phyloP scores from a whole-genome alignment of 2,888 invertebrate genomes.

The Onthophagus sagittarius region DNA sequence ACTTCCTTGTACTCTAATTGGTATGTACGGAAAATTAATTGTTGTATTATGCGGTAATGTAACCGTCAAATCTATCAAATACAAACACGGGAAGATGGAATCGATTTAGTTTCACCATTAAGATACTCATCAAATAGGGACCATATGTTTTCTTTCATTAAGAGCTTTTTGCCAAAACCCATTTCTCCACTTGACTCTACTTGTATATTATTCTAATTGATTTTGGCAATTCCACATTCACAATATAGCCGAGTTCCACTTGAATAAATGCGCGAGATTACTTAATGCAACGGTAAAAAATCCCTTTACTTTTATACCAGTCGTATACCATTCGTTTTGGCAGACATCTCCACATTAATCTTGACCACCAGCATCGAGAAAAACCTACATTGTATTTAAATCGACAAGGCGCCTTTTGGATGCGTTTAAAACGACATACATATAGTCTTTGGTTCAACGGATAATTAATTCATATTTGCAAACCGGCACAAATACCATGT shows the following conservation, averaged over 20 bases:
- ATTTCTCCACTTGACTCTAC: not conserved
- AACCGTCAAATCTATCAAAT: not conserved
- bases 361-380: not conserved
- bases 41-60: not conserved
- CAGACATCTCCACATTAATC: not conserved
- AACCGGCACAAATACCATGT: slow-evolving; percentile 4
- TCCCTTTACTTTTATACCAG: not conserved
- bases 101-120: not conserved
- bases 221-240: not conserved
- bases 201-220: not conserved
- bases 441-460: not conserved
- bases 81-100: not conserved
- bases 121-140: not conserved
- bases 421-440: not conserved
- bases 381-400: slow-evolving; percentile 4
- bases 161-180: not conserved
- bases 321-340: not conserved
- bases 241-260: not conserved
- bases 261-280: not conserved
- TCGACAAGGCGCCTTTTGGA: not conserved
- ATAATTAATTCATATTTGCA: not conserved
- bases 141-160: not conserved
- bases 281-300: not conserved
- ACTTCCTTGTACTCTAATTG: not conserved
- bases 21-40: not conserved